phyloP scores from a whole-genome alignment of 1,140 invertebrate species.

The Mylabris phalerata region DNA sequence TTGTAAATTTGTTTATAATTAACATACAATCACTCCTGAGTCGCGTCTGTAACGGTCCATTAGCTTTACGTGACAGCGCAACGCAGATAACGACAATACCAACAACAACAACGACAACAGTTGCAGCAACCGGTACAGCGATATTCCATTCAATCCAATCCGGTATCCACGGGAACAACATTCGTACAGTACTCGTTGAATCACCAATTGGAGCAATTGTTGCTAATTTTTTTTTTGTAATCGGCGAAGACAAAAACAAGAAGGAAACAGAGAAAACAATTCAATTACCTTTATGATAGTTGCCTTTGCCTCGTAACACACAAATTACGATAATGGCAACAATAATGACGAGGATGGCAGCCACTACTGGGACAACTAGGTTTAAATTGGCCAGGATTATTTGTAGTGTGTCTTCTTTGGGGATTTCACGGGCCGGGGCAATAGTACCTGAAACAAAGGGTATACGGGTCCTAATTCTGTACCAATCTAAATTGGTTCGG shows the following conservation, averaged over 20 bases:
- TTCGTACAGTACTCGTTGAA: constrained; percentile 45
- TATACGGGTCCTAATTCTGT: no score
- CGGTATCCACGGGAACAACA: constrained; percentile 71
- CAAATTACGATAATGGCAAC: constrained; percentile 86
- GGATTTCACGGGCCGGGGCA: constrained; percentile 79
- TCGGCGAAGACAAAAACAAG: constrained; percentile 19
- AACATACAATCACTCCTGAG: constrained; percentile 63
- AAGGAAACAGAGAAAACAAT: constrained; percentile 30
- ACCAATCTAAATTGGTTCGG: no score
- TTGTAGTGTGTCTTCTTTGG: constrained; percentile 74
- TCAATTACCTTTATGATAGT: constrained; percentile 70
- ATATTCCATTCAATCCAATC: constrained; percentile 82
- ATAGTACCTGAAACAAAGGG: constrained; percentile 80
- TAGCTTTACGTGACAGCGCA: constrained; percentile 67
- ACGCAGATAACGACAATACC: constrained; percentile 84
- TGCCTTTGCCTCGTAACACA: constrained; percentile 73
- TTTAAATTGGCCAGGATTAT: constrained; percentile 82
- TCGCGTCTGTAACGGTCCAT: constrained; percentile 65
- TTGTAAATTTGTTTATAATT: neutral
- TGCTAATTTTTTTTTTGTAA: constrained; percentile 45
- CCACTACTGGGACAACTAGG: constrained; percentile 89
- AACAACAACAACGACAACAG: constrained; percentile 78
- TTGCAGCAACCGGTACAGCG: constrained; percentile 74
- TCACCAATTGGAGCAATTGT: constrained; percentile 70
- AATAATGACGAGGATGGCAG: constrained; percentile 83